Percentiles rank a stretch among this genome's conserved stretches.
Conservation (phyloP, 1,140 invertebrate genomes). For the Hypsibius dujardini region DNA sequence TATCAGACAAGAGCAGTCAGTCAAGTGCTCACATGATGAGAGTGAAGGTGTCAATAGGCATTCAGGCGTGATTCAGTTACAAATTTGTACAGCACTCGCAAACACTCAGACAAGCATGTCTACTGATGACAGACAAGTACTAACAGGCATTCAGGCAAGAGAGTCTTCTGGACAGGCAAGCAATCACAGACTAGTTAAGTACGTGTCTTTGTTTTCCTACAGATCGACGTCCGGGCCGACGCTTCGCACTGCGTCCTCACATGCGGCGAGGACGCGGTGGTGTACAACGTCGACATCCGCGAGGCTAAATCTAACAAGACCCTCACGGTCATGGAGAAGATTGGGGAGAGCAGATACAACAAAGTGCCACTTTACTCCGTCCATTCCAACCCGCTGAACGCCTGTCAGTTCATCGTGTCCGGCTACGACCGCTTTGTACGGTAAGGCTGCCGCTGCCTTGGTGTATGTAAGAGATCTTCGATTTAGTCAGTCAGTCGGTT, state of each 20-base stretch:
- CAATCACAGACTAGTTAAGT: neutral
- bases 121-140: no score
- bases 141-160: no score
- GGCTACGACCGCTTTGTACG: constrained; percentile 44
- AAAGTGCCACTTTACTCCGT: constrained; percentile 66
- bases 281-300: constrained; percentile 62
- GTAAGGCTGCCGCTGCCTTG: constrained; percentile 21
- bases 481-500: neutral
- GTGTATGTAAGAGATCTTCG: no score
- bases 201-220: constrained; percentile 21
- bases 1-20: no score
- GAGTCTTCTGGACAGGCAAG: no score
- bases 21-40: no score
- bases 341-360: constrained; percentile 41
- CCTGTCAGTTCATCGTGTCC: constrained; percentile 58
- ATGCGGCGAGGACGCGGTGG: constrained; percentile 67
- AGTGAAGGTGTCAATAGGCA: no score
- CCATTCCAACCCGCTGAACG: constrained; percentile 53
- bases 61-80: no score
- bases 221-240: constrained; percentile 51
- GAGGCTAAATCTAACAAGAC: constrained; percentile 47
- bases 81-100: no score
- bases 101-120: no score
- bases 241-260: constrained; percentile 60
- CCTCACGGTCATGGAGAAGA: constrained; percentile 29